Evolutionary conservation across 2,888 invertebrate genomes (phyloP).

Genomic region (Hirtodrosophila trivittata): DNA sequence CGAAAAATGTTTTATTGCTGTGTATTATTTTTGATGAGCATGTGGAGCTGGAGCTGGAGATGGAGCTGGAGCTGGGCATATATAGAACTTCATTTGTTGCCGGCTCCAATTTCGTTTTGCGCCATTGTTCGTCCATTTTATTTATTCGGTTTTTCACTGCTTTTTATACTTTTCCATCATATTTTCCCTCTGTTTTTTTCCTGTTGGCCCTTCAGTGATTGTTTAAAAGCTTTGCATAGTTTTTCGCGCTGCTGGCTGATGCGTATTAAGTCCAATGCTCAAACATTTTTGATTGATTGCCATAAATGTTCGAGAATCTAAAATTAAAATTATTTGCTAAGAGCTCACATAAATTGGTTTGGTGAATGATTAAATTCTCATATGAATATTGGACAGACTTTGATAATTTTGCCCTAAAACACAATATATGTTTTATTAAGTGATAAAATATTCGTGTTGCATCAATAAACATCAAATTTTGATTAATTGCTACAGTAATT

Average conservation of each 20-base stretch:
- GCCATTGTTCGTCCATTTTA: conserved; percentile 24
- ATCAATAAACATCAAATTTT: too few species aligned
- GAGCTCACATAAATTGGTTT: conserved; percentile 2
- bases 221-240: conserved; percentile 49
- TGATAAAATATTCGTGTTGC: too few species aligned
- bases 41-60: background rate
- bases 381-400: too few species aligned
- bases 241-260: conserved; percentile 6
- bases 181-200: background rate
- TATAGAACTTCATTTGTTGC: conserved; percentile 36
- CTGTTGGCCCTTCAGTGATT: conserved; percentile 37
- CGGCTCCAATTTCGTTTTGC: conserved; percentile 29
- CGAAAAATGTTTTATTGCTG: conserved; percentile 56
- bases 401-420: too few species aligned
- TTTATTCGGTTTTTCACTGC: conserved; percentile 17
- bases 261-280: conserved; percentile 41
- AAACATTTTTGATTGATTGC: conserved; percentile 36
- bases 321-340: conserved; percentile 13
- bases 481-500: too few species aligned
- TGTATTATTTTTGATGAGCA: conserved; percentile 67
- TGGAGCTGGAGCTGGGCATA: conserved; percentile 11
- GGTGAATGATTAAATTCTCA: background rate
- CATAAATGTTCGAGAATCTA: conserved; percentile 15
- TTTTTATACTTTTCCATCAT: conserved; percentile 13
- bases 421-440: too few species aligned